Evolutionary conservation across 2,888 invertebrate species (phyloP).

Genomic region (Troides aeacus): DNA sequence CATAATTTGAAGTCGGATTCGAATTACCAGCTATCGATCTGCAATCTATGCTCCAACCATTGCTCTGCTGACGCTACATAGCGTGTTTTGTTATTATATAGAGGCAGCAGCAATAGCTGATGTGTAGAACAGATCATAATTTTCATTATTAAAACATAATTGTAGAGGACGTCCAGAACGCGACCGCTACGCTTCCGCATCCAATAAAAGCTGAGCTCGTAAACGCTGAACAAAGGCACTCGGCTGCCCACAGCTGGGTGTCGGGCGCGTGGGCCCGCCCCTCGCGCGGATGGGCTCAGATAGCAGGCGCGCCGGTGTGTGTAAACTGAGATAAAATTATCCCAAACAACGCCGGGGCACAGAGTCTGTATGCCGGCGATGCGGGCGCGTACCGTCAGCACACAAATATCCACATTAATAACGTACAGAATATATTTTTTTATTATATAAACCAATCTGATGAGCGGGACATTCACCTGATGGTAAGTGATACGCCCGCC

Average conservation of each 20-base stretch:
- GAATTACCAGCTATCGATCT: too few relatives aligned
- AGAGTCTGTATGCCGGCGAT: constrained; percentile 37
- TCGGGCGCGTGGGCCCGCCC: neutral
- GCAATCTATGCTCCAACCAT: too few relatives aligned
- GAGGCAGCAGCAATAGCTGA: too few relatives aligned
- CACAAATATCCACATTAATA: constrained; percentile 5
- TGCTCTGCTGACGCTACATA: too few relatives aligned
- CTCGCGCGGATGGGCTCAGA: constrained; percentile 13
- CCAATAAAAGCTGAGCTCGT: neutral
- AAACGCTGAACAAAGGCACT: constrained; percentile 11
- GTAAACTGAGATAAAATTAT: constrained; percentile 40
- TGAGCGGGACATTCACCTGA: too few relatives aligned
- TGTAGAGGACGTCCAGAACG: too few relatives aligned
- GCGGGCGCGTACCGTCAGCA: constrained; percentile 39
- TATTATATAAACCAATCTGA: neutral
- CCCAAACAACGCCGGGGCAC: constrained; percentile 39
- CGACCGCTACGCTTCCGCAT: neutral
- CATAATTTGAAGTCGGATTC: too few relatives aligned
- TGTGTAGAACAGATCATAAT: too few relatives aligned
- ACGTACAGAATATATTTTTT: neutral
- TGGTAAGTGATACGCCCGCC: too few relatives aligned
- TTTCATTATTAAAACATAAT: too few relatives aligned
- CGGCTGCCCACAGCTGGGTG: constrained; percentile 4
- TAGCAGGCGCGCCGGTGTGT: constrained; percentile 34
- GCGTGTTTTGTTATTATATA: too few relatives aligned